These are phyloP conservation scores for Trichosurus vulpecula DNA, from an alignment of 2,797 vertebrate species.

Conservation along the genomic window DNA sequence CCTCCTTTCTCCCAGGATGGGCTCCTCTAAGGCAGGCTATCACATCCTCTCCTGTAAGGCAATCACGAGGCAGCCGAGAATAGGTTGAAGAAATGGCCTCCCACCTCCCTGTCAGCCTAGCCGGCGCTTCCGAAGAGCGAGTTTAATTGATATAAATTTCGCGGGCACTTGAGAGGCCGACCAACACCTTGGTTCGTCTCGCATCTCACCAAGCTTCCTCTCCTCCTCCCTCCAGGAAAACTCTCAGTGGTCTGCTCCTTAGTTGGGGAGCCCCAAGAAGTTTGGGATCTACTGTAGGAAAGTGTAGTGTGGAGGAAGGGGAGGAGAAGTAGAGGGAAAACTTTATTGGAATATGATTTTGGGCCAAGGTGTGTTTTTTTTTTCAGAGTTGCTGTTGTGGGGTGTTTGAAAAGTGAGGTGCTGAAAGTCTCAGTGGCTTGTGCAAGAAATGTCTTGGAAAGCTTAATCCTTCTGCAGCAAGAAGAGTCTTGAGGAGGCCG, in stretches of 20 bases:
- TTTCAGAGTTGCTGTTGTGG: neutral
- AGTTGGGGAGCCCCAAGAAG: neutral
- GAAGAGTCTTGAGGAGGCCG: neutral
- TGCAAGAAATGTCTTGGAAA: neutral
- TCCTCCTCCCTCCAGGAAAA: neutral
- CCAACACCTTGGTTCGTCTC: conserved; percentile 52
- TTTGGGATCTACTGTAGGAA: neutral
- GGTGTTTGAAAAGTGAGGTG: neutral
- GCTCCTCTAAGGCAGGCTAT: neutral
- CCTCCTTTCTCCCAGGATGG: neutral
- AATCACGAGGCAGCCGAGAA: neutral
- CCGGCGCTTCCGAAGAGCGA: conserved; percentile 25
- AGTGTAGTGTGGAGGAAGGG: neutral
- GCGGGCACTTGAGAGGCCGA: neutral
- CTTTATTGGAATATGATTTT: neutral
- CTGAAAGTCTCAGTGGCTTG: neutral
- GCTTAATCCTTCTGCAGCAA: neutral
- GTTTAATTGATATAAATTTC: conserved; percentile 45
- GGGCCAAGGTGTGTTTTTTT: neutral
- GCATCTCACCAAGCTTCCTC: conserved; percentile 5
- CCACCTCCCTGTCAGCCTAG: neutral
- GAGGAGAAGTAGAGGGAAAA: neutral
- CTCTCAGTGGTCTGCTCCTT: neutral
- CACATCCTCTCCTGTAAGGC: neutral
- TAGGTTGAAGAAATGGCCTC: neutral